phyloP scores from a whole-genome alignment of 2,113 vertebrate species.

The Ibidorhyncha struthersii region DNA sequence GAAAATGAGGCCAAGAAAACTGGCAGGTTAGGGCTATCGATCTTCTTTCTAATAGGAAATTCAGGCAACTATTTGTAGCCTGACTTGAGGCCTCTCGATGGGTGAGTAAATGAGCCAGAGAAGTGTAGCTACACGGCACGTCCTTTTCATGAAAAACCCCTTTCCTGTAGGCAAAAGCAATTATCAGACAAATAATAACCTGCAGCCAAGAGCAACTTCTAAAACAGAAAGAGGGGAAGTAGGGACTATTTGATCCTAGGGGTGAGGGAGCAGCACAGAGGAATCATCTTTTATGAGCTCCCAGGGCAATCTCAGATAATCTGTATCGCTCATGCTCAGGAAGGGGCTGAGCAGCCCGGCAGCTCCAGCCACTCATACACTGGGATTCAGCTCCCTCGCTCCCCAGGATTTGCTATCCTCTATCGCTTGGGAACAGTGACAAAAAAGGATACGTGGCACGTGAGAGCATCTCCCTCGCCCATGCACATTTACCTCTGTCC shows the following conservation, averaged over 20 bases:
- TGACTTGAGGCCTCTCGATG: not conserved
- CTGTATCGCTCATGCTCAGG: not conserved
- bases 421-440: too few species aligned
- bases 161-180: conserved; percentile 40
- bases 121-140: not conserved
- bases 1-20: not conserved
- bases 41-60: not conserved
- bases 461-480: too few species aligned
- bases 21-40: not conserved
- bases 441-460: too few species aligned
- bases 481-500: too few species aligned
- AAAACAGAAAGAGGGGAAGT: not conserved
- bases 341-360: not conserved
- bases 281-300: not conserved
- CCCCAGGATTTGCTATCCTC: not conserved
- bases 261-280: not conserved
- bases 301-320: not conserved
- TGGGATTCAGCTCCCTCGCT: not conserved
- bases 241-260: not conserved
- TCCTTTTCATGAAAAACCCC: not conserved
- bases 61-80: not conserved
- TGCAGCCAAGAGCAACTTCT: not conserved
- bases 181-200: conserved; percentile 12
- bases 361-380: fast-evolving
- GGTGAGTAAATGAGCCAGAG: not conserved